These are phyloP conservation scores for Harlomillsia oculata DNA, from an alignment of 1,140 invertebrate species.

Conservation along the genomic window DNA sequence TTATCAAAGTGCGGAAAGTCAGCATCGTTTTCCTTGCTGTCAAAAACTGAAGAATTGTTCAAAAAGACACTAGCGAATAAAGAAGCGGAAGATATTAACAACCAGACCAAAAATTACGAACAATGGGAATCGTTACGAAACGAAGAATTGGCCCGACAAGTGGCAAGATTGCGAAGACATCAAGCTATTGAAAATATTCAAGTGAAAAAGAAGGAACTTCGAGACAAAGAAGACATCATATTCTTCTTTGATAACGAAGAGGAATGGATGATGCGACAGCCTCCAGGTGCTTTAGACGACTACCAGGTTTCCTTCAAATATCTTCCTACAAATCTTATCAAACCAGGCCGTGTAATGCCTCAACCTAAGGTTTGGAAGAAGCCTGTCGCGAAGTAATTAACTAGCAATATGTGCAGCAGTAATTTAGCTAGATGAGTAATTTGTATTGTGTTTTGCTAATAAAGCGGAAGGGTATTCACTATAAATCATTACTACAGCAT, in stretches of 20 bases:
- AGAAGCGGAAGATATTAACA: conserved; percentile 35
- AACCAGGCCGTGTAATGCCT: conserved; percentile 8
- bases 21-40: conserved; percentile 4
- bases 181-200: conserved; percentile 36
- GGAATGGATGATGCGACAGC: conserved; percentile 36
- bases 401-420: conserved; percentile 2
- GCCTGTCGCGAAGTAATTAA: too few species aligned
- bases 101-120: conserved; percentile 25
- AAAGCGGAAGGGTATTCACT: too few species aligned
- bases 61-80: conserved; percentile 27
- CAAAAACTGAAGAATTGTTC: conserved; percentile 20
- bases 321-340: conserved; percentile 2
- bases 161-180: conserved; percentile 33
- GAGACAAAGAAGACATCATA: conserved; percentile 38
- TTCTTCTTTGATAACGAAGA: conserved; percentile 43
- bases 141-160: conserved; percentile 36
- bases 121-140: conserved; percentile 37
- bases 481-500: too few species aligned
- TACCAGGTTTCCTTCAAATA: conserved; percentile 14
- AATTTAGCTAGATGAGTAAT: too few species aligned
- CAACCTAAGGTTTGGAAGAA: conserved; percentile 10
- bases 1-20: not conserved
- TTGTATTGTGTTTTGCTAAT: too few species aligned
- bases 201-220: conserved; percentile 37
- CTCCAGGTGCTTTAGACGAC: conserved; percentile 5